Evolutionary conservation across 2,113 vertebrate genomes (phyloP).

Genomic region (Myotis lucifugus): DNA sequence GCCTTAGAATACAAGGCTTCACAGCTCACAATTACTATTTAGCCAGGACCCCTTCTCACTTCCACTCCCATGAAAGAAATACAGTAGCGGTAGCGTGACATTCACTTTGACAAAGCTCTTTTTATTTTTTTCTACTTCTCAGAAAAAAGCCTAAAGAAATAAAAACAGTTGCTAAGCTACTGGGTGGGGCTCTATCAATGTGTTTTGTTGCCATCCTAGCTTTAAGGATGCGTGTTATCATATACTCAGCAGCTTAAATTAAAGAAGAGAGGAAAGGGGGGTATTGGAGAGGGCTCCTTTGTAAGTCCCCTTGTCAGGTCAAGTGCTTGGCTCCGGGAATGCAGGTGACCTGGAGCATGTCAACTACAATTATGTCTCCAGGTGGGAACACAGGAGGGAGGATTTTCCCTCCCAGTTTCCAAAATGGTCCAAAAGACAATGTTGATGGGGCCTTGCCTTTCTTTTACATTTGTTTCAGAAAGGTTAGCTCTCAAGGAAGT

Average conservation of each 20-base stretch:
- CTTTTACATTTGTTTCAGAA: constrained; percentile 34
- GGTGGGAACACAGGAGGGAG: background rate
- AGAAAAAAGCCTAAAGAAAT: constrained; percentile 61
- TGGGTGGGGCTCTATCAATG: background rate
- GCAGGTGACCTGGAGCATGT: constrained; percentile 24
- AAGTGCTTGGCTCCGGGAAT: background rate
- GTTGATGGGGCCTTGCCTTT: background rate
- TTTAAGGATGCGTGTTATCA: background rate
- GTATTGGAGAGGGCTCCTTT: background rate
- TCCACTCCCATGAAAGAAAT: constrained; percentile 55
- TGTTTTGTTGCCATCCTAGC: constrained; percentile 23
- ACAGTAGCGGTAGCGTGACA: constrained; percentile 5
- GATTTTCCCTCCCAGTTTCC: background rate
- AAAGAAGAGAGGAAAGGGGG: background rate
- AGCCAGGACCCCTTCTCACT: constrained; percentile 10
- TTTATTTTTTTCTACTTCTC: constrained; percentile 58
- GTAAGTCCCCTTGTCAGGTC: background rate
- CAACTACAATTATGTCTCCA: constrained; percentile 38
- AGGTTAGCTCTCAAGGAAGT: background rate
- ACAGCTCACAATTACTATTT: accelerated
- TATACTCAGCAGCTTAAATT: background rate
- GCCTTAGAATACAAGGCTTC: constrained; percentile 17
- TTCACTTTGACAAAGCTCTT: constrained; percentile 74
- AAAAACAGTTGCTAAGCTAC: constrained; percentile 83
- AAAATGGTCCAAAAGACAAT: background rate